phyloP scores from a whole-genome alignment of 2,888 invertebrate species.

The Galeopsomyia nigrocyanea region DNA sequence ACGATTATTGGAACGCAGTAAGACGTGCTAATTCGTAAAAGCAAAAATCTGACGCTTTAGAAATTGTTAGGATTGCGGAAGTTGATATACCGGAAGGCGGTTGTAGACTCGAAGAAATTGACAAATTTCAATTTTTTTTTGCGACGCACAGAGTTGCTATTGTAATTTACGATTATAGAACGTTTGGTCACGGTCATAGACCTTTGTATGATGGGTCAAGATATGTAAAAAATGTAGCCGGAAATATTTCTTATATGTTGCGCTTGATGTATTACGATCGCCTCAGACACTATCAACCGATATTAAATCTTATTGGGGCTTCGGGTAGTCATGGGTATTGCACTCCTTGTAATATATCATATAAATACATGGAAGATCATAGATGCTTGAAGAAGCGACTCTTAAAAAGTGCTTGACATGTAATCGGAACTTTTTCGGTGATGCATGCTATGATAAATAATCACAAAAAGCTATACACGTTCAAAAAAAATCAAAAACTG shows the following conservation, averaged over 20 bases:
- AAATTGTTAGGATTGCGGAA: conserved; percentile 5
- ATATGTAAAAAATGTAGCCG: neutral
- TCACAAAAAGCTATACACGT: too few relatives aligned
- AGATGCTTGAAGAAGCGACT: conserved; percentile 10
- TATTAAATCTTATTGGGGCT: conserved; percentile 25
- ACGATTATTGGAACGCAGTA: conserved; percentile 3
- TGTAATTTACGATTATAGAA: conserved; percentile 6
- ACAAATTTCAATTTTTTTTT: conserved; percentile 27
- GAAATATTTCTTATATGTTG: neutral
- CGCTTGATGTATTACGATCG: conserved; percentile 30
- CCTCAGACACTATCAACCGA: conserved; percentile 8
- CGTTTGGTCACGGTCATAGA: neutral
- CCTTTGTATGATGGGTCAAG: conserved; percentile 27
- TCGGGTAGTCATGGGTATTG: conserved; percentile 13
- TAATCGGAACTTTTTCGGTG: neutral
- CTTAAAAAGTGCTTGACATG: neutral
- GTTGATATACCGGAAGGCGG: neutral
- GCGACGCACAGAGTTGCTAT: conserved; percentile 1
- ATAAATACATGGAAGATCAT: conserved; percentile 6
- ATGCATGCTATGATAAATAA: too few relatives aligned
- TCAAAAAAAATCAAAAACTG: too few relatives aligned
- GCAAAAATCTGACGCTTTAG: conserved; percentile 6
- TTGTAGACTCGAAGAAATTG: conserved; percentile 21
- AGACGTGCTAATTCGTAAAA: conserved; percentile 9
- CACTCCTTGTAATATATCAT: conserved; percentile 16